These are phyloP conservation scores for Colinus virginianus DNA, from an alignment of 2,113 vertebrate species.

Conservation along the genomic window DNA sequence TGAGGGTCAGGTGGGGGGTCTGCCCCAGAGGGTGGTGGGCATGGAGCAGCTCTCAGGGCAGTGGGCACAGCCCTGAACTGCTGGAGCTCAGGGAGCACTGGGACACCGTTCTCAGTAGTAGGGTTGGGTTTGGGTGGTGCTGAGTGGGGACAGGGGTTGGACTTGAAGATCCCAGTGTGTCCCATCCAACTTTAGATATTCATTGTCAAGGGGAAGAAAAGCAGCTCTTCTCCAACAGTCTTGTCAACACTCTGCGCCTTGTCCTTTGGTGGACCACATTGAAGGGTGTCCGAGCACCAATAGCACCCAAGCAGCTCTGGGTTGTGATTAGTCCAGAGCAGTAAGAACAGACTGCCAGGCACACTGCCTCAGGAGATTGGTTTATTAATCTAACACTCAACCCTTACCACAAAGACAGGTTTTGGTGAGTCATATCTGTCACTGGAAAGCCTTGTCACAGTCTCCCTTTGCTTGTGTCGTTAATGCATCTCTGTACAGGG, in stretches of 20 bases:
- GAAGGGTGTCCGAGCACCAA: not conserved
- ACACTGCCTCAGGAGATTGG: not conserved
- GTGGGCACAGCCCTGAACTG: too few species aligned
- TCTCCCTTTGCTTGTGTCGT: not conserved
- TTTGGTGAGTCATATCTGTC: not conserved
- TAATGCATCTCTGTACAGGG: not conserved
- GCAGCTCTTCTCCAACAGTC: not conserved
- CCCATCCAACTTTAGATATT: too few species aligned
- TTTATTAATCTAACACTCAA: not conserved
- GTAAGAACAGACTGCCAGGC: not conserved
- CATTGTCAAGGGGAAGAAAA: not conserved
- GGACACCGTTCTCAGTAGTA: too few species aligned
- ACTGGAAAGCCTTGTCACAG: not conserved
- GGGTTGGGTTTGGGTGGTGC: too few species aligned
- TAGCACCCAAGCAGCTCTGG: not conserved
- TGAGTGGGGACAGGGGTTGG: too few species aligned
- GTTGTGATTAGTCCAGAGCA: not conserved
- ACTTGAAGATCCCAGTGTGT: too few species aligned
- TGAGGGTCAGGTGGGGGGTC: too few species aligned
- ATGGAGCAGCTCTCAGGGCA: too few species aligned
- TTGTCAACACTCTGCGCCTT: fast-evolving
- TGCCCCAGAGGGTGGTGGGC: too few species aligned
- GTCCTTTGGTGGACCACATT: not conserved
- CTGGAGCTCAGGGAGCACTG: not conserved
- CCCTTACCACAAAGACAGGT: fast-evolving